phyloP scores from a whole-genome alignment of 2,113 vertebrate genomes.

The Atherinomorus stipes region DNA sequence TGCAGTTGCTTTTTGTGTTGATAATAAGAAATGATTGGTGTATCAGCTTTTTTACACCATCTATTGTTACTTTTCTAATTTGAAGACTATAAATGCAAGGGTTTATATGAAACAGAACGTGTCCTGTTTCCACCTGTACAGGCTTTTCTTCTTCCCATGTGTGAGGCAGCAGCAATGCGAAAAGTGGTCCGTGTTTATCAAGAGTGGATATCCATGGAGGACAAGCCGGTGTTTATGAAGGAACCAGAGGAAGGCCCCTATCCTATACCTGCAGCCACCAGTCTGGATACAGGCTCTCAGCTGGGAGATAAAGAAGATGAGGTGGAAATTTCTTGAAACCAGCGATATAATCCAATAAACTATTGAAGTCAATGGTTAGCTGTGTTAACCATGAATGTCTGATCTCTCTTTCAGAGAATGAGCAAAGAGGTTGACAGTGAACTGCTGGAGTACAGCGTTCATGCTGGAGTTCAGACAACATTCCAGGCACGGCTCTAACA shows the following conservation, averaged over 20 bases:
- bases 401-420: constrained; percentile 75
- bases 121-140: constrained; percentile 49
- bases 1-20: too few species aligned
- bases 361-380: neutral
- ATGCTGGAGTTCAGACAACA: constrained; percentile 92
- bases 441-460: constrained; percentile 88
- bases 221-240: constrained; percentile 97
- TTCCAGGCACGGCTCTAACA: constrained; percentile 86
- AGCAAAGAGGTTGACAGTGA: constrained; percentile 85
- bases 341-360: neutral
- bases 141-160: constrained; percentile 97
- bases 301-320: constrained; percentile 84
- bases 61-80: too few species aligned
- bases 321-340: constrained; percentile 50
- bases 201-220: constrained; percentile 98
- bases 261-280: constrained; percentile 74
- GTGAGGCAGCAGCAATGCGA: constrained; percentile 97
- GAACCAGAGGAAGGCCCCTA: constrained; percentile 89
- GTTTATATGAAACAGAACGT: neutral
- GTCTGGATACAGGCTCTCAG: constrained; percentile 81
- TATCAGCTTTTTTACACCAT: too few species aligned
- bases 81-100: neutral
- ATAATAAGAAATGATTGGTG: too few species aligned
- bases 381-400: neutral
- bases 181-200: constrained; percentile 98